Evolutionary conservation across 2,888 invertebrate genomes (phyloP), one percentile per base, ranked within the genome.

Genomic region (Drosophila flavopinicola): DNA sequence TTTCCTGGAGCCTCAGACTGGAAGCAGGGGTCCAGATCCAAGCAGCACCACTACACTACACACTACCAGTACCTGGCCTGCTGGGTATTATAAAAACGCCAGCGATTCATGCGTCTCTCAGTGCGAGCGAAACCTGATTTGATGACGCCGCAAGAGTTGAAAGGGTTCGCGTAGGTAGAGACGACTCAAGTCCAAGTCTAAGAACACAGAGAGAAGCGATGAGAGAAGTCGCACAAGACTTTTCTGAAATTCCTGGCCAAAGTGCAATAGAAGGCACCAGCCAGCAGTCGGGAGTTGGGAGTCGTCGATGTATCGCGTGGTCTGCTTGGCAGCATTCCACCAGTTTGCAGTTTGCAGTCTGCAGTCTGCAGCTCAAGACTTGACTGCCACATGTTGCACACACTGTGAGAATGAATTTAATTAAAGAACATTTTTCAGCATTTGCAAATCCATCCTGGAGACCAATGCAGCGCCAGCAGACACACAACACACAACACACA

Each of bases 361-460:
- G 29, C 29, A 11, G 48, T 32, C 60, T 45, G 57, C 30, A 39
- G 41, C 48, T 17, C 38, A 24, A 35, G 30, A n/a, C 30, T 20
- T 63, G 63, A 65, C 54, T 70, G 77, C 86, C 84, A 84, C 87
- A 87, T 84, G 84, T 84, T 87, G 84, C 84, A 84, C 88, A 87
- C 77, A 83, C 85, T 86, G 86, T 85, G 86, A 84, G 86, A 87
- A 87, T 82, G 75, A 75, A 79, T 86, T 84, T 84, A 84, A 87
- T 84, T 87, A 84, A 87, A 69, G 84, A 61, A 79, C 67, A 71
- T 66, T 63, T 78, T 57, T 37, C 66, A 47, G 47, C 58, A 66
- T 70, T 78, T 78, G 75, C 75, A 75, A 78, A 66, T 63, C 44
- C 44, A 30, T 44, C 25, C 32, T 45, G 30, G 63, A 70, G 83